These are phyloP conservation scores for Anastatus disparis DNA, from an alignment of 1,140 invertebrate genomes.

Conservation along the genomic window DNA sequence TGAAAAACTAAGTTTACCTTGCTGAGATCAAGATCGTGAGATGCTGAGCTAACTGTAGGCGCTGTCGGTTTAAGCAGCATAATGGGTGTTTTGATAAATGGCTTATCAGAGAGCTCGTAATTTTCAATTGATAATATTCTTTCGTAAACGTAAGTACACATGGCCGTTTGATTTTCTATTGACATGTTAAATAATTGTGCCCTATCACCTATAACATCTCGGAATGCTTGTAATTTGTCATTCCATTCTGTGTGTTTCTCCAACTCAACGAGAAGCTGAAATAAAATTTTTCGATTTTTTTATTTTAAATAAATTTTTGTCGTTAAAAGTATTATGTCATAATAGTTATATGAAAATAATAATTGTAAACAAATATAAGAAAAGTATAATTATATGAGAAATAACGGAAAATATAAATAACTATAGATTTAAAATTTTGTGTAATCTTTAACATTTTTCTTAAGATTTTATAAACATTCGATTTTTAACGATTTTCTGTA, in stretches of 20 bases:
- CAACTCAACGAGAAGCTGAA: conserved; percentile 53
- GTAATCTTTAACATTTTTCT: too few species aligned
- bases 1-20: too few species aligned
- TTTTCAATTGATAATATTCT: conserved; percentile 69
- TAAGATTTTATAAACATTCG: too few species aligned
- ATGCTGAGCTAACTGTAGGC: conserved; percentile 61
- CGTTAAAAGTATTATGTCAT: too few species aligned
- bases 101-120: conserved; percentile 60
- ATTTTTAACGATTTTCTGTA: too few species aligned
- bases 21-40: conserved; percentile 74
- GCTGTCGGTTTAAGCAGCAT: conserved; percentile 73
- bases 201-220: background rate
- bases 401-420: too few species aligned
- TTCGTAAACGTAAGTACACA: conserved; percentile 68
- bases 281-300: too few species aligned
- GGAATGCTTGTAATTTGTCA: conserved; percentile 56
- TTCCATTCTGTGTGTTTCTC: conserved; percentile 57
- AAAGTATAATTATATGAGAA: too few species aligned
- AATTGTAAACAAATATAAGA: background rate
- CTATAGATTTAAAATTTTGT: too few species aligned
- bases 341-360: too few species aligned
- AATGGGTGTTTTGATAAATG: conserved; percentile 69
- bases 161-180: conserved; percentile 59
- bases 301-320: too few species aligned
- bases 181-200: conserved; percentile 11